These are phyloP conservation scores for Bradypodion ventrale DNA, from an alignment of 2,797 vertebrate genomes.

Conservation along the genomic window DNA sequence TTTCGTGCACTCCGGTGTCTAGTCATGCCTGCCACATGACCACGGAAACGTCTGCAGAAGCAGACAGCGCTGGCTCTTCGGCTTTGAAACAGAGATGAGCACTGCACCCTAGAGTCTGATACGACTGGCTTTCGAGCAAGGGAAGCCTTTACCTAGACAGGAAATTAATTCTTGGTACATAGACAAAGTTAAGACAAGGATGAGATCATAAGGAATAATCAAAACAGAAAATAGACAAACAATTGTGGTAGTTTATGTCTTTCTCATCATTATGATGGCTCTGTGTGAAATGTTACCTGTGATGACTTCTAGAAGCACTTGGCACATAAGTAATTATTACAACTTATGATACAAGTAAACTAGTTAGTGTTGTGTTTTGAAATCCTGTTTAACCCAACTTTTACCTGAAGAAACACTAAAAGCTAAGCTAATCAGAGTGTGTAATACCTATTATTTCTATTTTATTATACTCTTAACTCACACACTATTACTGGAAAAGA, in stretches of 20 bases:
- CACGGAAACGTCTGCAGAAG: too few species aligned
- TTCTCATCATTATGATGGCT: neutral
- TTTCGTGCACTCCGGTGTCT: too few species aligned
- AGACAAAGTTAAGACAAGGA: conserved; percentile 12
- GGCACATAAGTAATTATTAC: neutral
- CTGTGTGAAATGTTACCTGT: neutral
- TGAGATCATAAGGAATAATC: neutral
- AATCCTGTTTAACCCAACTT: neutral
- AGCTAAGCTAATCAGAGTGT: neutral
- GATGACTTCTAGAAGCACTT: neutral
- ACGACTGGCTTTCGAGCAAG: too few species aligned
- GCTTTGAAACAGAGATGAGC: too few species aligned
- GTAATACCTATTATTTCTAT: neutral
- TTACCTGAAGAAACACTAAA: neutral
- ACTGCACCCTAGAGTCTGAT: too few species aligned
- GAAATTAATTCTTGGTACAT: fast-evolving
- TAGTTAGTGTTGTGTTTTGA: neutral
- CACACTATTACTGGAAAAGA: neutral
- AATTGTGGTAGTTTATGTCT: neutral
- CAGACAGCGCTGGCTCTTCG: too few species aligned
- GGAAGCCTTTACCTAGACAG: too few species aligned
- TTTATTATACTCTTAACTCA: neutral
- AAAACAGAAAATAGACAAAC: neutral
- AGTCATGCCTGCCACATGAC: too few species aligned
- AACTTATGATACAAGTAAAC: neutral